A percentile compares a stretch with the other conserved stretches of the same genome.
Conservation (phyloP, 2,797 vertebrate species). For the Simalia tracyae region DNA sequence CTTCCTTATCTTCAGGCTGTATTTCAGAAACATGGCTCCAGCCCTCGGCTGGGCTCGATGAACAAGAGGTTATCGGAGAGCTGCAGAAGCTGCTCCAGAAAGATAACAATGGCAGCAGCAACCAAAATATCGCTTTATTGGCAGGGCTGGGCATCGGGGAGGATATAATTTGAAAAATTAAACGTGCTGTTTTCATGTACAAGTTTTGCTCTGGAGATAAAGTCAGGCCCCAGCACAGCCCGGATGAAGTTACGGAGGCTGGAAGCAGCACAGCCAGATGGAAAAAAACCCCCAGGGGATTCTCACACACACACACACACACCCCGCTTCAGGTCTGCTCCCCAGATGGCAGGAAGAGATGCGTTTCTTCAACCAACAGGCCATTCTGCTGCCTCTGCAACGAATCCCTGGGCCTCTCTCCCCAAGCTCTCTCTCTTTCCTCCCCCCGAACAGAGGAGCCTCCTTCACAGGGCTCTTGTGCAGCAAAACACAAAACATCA, state of each 20-base stretch:
- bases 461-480: neutral
- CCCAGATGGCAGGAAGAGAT: neutral
- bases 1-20: conserved; percentile 75
- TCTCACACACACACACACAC: too few species aligned
- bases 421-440: neutral
- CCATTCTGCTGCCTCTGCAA: neutral
- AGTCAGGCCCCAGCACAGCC: neutral
- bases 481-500: neutral
- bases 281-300: neutral
- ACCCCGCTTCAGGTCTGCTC: too few species aligned
- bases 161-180: conserved; percentile 43
- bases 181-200: neutral
- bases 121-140: conserved; percentile 75
- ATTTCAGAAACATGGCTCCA: conserved; percentile 73
- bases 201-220: neutral
- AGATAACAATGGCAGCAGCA: conserved; percentile 77
- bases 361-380: neutral
- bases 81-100: conserved; percentile 74
- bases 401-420: neutral
- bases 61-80: conserved; percentile 77
- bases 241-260: neutral
- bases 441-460: neutral
- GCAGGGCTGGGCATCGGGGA: conserved; percentile 34
- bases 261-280: neutral
- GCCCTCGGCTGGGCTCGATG: conserved; percentile 77